A percentile compares a stretch with the other conserved stretches of the same genome.
phyloP scores from a whole-genome alignment of 1,140 invertebrate genomes.

The Xylocopa sonorina region DNA sequence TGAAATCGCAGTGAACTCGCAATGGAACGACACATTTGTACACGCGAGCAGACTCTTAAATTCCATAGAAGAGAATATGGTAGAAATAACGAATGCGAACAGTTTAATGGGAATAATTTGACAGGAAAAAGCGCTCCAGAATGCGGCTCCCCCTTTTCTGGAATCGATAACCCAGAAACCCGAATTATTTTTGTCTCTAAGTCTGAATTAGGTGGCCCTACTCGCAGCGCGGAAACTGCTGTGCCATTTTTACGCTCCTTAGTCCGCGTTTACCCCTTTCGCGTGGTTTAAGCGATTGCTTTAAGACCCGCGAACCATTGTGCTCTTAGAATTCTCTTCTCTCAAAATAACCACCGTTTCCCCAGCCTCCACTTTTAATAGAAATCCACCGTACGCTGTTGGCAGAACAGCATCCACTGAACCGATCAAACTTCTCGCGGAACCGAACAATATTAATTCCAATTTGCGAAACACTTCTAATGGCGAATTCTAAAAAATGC shows the following conservation, averaged over 20 bases:
- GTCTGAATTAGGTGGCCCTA: background rate
- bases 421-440: too few species aligned
- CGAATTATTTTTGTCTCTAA: constrained; percentile 28
- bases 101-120: background rate
- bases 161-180: constrained; percentile 41
- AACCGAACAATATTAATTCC: too few species aligned
- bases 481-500: background rate
- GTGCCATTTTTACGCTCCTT: constrained; percentile 15
- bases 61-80: too few species aligned
- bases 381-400: too few species aligned
- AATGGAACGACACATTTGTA: too few species aligned
- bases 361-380: background rate
- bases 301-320: background rate
- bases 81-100: background rate
- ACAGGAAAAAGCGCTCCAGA: background rate
- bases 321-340: too few species aligned
- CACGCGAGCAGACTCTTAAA: too few species aligned
- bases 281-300: background rate
- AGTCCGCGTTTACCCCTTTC: background rate
- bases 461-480: background rate
- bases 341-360: too few species aligned
- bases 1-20: background rate
- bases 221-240: background rate
- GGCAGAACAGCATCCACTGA: too few species aligned
- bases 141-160: background rate